Conservation (phyloP, 2,113 vertebrate genomes). For the Channa argus region DNA sequence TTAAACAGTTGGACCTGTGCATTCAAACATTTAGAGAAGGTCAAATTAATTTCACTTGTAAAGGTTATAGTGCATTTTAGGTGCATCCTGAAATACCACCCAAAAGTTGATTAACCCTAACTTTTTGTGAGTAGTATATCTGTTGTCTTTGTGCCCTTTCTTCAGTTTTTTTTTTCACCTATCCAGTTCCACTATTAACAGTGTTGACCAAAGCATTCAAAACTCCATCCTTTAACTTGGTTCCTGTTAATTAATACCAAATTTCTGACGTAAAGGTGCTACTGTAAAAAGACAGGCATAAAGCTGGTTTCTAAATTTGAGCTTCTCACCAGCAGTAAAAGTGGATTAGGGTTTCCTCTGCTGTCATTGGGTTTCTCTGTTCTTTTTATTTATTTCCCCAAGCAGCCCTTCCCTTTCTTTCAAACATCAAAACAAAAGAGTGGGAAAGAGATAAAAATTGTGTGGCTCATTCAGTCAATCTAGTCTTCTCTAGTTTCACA, state of each 20-base stretch:
- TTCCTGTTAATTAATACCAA: not conserved
- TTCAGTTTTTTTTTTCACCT: not conserved
- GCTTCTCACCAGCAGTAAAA: not conserved
- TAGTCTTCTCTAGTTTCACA: not conserved
- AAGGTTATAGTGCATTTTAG: too few species aligned
- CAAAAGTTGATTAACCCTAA: too few species aligned
- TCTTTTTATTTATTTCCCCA: not conserved
- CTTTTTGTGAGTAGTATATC: too few species aligned
- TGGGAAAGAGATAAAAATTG: not conserved
- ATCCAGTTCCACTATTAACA: not conserved
- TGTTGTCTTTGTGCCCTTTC: not conserved
- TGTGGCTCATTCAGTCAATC: not conserved
- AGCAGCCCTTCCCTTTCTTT: constrained; percentile 25
- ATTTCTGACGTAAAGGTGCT: not conserved
- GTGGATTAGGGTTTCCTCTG: not conserved
- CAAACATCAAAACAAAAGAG: constrained; percentile 21
- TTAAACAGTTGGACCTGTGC: too few species aligned
- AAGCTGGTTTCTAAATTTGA: not conserved
- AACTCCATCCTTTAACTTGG: too few species aligned
- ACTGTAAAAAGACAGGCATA: not conserved
- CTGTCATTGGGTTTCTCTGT: not conserved
- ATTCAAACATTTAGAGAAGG: too few species aligned
- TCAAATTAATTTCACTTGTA: too few species aligned
- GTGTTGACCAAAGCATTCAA: not conserved
- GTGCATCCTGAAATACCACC: too few species aligned